phyloP scores from a whole-genome alignment of 2,888 invertebrate species.

The Polia nebulosa region DNA sequence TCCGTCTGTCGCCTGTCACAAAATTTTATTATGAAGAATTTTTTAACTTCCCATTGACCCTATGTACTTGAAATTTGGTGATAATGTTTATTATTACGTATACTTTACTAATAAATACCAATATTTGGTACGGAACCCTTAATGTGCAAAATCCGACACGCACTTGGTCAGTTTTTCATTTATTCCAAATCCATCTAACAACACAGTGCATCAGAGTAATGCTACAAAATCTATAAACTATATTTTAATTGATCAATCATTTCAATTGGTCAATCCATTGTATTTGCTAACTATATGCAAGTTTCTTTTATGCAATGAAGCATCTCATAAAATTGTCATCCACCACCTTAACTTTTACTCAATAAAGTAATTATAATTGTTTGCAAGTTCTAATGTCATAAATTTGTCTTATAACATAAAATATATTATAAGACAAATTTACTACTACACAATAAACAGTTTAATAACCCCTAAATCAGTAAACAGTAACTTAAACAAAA shows the following conservation, averaged over 20 bases:
- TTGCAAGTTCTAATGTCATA: background rate
- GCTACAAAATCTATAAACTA: background rate
- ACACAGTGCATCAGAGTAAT: background rate
- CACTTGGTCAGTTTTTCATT: too few species aligned
- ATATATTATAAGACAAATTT: background rate
- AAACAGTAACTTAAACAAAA: background rate
- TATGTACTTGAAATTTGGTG: too few species aligned
- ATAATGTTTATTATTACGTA: too few species aligned
- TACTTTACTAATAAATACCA: too few species aligned
- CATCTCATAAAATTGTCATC: background rate
- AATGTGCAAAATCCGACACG: too few species aligned
- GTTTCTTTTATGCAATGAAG: background rate
- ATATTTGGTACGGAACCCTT: too few species aligned
- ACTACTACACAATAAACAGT: background rate
- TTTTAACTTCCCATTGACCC: too few species aligned
- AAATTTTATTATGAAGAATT: too few species aligned
- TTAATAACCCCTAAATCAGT: slow-evolving; percentile 1
- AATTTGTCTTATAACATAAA: background rate
- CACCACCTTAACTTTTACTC: background rate
- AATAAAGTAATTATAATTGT: background rate
- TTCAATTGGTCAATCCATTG: slow-evolving; percentile 21
- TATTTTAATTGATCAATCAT: slow-evolving; percentile 8
- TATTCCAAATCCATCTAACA: background rate
- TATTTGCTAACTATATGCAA: slow-evolving; percentile 7
- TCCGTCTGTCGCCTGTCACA: too few species aligned